Conservation (phyloP, 2,888 invertebrate species). For the Apeira syringaria region DNA sequence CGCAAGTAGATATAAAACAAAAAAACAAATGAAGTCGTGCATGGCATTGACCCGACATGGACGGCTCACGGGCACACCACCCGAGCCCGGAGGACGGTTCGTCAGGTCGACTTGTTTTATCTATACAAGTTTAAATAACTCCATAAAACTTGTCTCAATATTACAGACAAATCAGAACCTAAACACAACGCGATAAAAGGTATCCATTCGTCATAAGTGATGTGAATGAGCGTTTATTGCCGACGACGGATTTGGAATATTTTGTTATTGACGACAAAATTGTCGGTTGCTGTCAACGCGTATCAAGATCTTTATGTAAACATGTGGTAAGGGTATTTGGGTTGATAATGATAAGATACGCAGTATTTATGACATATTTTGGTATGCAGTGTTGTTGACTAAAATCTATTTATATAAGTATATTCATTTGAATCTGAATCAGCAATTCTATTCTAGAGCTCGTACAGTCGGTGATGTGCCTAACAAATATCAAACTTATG, state of each 20-base stretch:
- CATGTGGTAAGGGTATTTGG: neutral
- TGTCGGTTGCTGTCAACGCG: neutral
- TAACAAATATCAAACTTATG: no score
- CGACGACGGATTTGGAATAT: neutral
- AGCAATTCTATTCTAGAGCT: no score
- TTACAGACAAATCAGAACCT: no score
- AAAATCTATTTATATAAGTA: slow-evolving; percentile 1
- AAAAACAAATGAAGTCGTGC: slow-evolving; percentile 25
- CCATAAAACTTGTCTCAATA: no score
- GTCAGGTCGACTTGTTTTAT: no score
- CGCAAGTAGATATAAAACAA: slow-evolving; percentile 23
- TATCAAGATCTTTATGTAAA: slow-evolving; percentile 1
- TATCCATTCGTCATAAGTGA: neutral
- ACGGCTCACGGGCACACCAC: slow-evolving; percentile 9
- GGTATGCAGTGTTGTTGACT: neutral
- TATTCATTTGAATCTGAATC: no score
- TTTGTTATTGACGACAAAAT: slow-evolving; percentile 1
- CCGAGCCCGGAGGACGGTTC: slow-evolving; percentile 20
- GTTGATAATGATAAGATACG: slow-evolving; percentile 4
- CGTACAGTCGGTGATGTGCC: no score
- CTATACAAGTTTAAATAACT: no score
- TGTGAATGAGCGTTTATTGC: neutral
- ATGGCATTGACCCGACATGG: slow-evolving; percentile 29
- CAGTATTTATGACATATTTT: slow-evolving; percentile 1
- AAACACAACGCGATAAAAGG: neutral